Evolutionary conservation across 2,797 vertebrate species (phyloP), one percentile per base, ranked within the genome.

Genomic region (Otus scops): DNA sequence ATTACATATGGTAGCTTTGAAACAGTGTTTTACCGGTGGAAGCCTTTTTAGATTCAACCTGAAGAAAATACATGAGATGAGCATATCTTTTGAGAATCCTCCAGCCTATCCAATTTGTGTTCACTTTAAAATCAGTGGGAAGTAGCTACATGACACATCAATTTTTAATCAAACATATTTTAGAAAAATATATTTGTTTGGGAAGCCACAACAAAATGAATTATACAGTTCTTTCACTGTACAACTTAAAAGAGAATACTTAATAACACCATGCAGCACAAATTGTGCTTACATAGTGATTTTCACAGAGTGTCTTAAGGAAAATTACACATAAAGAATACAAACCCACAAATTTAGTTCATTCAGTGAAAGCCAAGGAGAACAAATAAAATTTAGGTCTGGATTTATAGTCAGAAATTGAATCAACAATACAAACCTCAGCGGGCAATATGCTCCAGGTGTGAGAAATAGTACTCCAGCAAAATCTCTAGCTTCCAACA

Each of bases 301-400:
- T 97, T 97, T 97, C 96, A 93, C 92, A 96, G 94, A 69, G 67
- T 70, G 77, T 92, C 88, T 95, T 93, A 94, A 95, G 79, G 85
- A 95, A 96, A 97, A 97, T 92, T 90, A 90, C 43, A 96, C 23
- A 59, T 65, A 75, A 93, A 85, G 85, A 93, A 85, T 59, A 78
- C 79, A 96, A 97, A 88, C 1, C 80, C 63, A 94, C 82, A 93
- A 91, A 96, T 96, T 94, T 90, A 91, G 36, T 91, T 95, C 57
- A 74, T 65, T 95, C 85, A 84, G 32, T 53, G 77, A 82, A 96
- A 96, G 32, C 45, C 64, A 90, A 83, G 68, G 83, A 92, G 83
- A 94, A 90, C 32, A 97, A 97, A 92, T 87, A 92, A 88, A 74
- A 90, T 94, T 91, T 86, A 71, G 43, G n/a, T n/a, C 53, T 92